A percentile compares a stretch with the other conserved stretches of the same genome.
phyloP scores from a whole-genome alignment of 2,113 vertebrate species.

The Entomyzon cyanotis region DNA sequence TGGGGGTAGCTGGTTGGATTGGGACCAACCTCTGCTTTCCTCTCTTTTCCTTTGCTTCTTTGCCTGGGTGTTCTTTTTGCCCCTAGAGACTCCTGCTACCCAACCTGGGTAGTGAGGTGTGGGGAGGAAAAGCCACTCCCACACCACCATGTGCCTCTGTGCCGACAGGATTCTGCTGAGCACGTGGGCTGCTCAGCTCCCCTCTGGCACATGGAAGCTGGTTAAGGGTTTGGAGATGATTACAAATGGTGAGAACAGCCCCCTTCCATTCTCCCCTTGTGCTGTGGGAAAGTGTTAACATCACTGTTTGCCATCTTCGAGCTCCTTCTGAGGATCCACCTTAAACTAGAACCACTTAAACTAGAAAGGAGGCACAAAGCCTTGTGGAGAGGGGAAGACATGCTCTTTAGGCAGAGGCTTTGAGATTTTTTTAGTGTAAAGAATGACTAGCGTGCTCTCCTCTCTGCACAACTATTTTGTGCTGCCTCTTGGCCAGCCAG shows the following conservation, averaged over 20 bases:
- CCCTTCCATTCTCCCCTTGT: neutral
- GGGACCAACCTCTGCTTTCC: neutral
- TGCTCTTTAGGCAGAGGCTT: neutral
- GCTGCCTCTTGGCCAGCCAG: neutral
- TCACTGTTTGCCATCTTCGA: neutral
- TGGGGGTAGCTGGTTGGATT: slow-evolving; percentile 1
- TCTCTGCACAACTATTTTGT: neutral
- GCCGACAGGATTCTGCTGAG: neutral
- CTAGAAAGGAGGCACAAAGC: neutral
- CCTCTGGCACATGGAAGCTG: neutral
- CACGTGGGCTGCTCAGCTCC: accelerated
- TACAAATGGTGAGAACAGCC: neutral
- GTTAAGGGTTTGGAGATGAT: neutral
- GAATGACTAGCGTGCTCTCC: accelerated
- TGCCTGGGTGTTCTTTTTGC: neutral
- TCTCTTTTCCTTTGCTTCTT: neutral
- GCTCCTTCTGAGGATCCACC: neutral
- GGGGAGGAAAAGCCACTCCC: neutral
- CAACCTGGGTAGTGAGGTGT: neutral
- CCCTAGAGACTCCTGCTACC: neutral
- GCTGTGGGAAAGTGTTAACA: neutral
- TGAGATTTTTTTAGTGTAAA: neutral
- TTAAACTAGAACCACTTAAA: neutral
- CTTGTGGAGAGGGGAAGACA: neutral
- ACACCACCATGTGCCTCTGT: accelerated